Evolutionary conservation across 2,888 invertebrate species (phyloP), one percentile per base, ranked within the genome.

Genomic region (Mellilla xanthometata): DNA sequence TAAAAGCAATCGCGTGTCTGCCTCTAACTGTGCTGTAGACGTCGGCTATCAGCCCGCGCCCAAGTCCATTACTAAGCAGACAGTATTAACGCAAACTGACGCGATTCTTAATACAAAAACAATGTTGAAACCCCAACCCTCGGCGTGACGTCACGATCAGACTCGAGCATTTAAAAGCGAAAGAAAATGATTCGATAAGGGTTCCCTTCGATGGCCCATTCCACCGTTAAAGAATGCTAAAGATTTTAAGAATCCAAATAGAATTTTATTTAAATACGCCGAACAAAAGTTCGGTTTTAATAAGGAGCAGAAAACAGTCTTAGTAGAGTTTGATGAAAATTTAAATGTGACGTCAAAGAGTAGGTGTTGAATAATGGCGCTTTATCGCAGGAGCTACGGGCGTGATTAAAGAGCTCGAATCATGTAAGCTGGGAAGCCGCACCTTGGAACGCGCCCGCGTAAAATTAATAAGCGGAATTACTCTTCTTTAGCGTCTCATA

Each of bases 381-480:
- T 63, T 65, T 71, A 66, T 64, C 58, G 54, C 45, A 49, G 61
- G 60, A 63, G 49, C 33, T 41, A 31, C 44, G 32, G 26, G 26
- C 49, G 70, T 79, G 75, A 81, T 80, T 75, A 75, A 81, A 75
- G 72, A 69, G 68, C 65, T 55, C 50, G 49, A 75, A 70, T 76
- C 79, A 73, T 78, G 76, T 81, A 76, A 76, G 73, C 72, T 63
- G 69, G 69, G 68, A 75, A 77, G 76, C 76, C 80, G 61, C 79
- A 74, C 79, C 80, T 76, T 49, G 46, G 52, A 67, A 68, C 69
- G 75, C 69, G 69, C 68, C 72, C 72, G 68, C 67, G 66, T 62
- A 69, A 85, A 84, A 86, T 87, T 86, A 86, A 85, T 85, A 85
- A 85, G 76, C 74, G 66, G 68, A 82, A 85, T 84, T 75, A 81